phyloP scores from a whole-genome alignment of 1,140 invertebrate species.

The Glossosoma conforme region DNA sequence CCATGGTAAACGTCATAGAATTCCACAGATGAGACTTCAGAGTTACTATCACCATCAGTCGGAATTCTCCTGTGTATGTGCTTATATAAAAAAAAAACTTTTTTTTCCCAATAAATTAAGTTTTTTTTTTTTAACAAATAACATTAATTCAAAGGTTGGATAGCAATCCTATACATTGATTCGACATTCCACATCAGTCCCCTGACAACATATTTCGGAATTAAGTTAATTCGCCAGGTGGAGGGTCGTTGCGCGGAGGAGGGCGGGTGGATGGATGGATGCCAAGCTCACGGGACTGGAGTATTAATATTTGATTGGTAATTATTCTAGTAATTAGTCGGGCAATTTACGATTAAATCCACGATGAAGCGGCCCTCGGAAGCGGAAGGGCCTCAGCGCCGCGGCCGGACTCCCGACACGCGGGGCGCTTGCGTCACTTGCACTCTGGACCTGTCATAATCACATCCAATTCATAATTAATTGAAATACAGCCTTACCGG shows the following conservation, averaged over 20 bases:
- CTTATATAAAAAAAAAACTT: too few species aligned
- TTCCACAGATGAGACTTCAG: too few species aligned
- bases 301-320: conserved; percentile 27
- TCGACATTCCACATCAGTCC: too few species aligned
- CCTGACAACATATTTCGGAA: conserved; percentile 9
- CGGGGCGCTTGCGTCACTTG: not conserved
- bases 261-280: conserved; percentile 2
- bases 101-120: too few species aligned
- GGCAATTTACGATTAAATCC: conserved; percentile 27
- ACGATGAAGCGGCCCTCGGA: not conserved
- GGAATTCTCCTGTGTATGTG: too few species aligned
- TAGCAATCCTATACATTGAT: too few species aligned
- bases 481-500: conserved; percentile 28
- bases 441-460: conserved; percentile 3
- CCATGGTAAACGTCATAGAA: too few species aligned
- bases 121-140: too few species aligned
- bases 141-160: too few species aligned
- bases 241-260: not conserved
- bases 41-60: too few species aligned
- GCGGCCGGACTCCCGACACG: not conserved
- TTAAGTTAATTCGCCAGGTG: not conserved
- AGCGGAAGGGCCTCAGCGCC: conserved; percentile 7
- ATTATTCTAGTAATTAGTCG: conserved; percentile 28
- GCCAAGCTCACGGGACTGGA: conserved; percentile 1
- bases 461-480: conserved; percentile 26